A percentile compares a stretch with the other conserved stretches of the same genome.
phyloP scores from a whole-genome alignment of 2,113 vertebrate genomes.

The Notothenia rossii region DNA sequence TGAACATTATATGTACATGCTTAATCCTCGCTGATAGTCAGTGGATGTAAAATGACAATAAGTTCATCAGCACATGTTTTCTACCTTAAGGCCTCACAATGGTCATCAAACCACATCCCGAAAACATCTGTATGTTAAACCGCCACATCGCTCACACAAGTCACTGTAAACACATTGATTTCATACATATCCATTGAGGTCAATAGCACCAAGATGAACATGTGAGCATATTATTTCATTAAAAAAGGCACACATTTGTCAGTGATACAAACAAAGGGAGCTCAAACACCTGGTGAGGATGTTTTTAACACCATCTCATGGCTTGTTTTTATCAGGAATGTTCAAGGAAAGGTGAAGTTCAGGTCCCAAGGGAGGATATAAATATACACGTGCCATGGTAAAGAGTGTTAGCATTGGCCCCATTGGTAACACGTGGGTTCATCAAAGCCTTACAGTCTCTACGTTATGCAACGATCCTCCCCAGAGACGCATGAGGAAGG shows the following conservation, averaged over 20 bases:
- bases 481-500: neutral
- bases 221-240: conserved; percentile 13
- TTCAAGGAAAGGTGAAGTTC: conserved; percentile 20
- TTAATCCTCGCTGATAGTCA: conserved; percentile 27
- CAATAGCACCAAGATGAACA: conserved; percentile 47
- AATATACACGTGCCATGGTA: conserved; percentile 35
- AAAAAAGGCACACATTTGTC: conserved; percentile 49
- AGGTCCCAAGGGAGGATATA: conserved; percentile 37
- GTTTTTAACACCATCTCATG: conserved; percentile 2
- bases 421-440: conserved; percentile 36
- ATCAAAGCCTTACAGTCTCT: conserved; percentile 41
- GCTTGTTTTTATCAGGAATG: conserved; percentile 14
- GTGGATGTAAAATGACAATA: conserved; percentile 3
- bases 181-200: conserved; percentile 33
- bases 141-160: conserved; percentile 16
- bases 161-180: conserved; percentile 53
- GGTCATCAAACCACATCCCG: neutral
- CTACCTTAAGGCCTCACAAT: neutral
- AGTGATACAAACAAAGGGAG: neutral
- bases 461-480: conserved; percentile 49
- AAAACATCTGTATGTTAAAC: neutral
- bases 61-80: conserved; percentile 18
- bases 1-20: conserved; percentile 79
- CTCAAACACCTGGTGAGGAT: neutral
- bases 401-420: neutral